Percentiles rank a stretch among this genome's conserved stretches.
phyloP scores from a whole-genome alignment of 2,113 vertebrate species.

The Odocoileus virginianus region DNA sequence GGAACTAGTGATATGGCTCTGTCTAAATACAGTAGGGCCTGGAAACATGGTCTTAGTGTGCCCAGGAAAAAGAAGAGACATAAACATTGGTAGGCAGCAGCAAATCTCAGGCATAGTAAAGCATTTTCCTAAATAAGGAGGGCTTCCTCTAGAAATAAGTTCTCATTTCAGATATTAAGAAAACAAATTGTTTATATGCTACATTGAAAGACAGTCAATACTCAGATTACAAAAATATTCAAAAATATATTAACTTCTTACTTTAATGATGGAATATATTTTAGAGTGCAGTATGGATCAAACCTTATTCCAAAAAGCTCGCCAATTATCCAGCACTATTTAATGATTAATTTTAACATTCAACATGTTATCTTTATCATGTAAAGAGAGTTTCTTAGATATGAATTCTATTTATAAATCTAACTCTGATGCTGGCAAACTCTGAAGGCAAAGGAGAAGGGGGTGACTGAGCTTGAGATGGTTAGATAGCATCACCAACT shows the following conservation, averaged over 20 bases:
- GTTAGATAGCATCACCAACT: not conserved
- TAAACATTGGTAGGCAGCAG: not conserved
- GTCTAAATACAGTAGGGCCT: not conserved
- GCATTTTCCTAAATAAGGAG: not conserved
- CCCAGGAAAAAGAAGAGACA: not conserved
- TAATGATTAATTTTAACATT: not conserved
- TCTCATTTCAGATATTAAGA: not conserved
- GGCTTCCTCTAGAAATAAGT: not conserved
- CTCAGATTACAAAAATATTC: not conserved
- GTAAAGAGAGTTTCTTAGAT: not conserved
- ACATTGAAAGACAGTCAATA: not conserved
- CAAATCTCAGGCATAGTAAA: not conserved
- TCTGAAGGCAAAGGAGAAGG: not conserved
- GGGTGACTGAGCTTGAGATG: not conserved
- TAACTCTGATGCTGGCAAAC: not conserved
- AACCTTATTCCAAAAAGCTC: not conserved
- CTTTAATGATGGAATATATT: not conserved
- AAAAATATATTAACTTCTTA: not conserved
- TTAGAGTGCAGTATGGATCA: not conserved
- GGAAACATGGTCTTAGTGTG: not conserved
- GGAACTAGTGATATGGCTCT: not conserved
- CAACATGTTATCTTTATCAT: not conserved
- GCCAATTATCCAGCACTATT: not conserved
- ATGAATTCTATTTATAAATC: not conserved
- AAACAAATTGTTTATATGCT: not conserved